Conservation (phyloP, 2,113 vertebrate species). For the Aphelocoma coerulescens region DNA sequence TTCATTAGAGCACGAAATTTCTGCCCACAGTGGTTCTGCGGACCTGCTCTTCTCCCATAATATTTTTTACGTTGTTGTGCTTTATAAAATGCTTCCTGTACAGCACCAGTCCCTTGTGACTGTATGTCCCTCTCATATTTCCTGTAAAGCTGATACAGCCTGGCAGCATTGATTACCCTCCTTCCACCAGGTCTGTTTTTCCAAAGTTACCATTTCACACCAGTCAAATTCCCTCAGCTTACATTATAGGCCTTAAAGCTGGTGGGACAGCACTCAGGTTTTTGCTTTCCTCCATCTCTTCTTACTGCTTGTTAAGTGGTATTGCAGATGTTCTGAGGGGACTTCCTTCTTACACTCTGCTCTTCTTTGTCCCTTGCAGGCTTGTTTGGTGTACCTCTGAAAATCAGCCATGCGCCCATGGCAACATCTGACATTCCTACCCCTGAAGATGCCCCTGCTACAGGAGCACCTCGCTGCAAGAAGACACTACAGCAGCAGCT, state of each 20-base stretch:
- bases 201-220: neutral
- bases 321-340: neutral
- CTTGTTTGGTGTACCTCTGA: neutral
- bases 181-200: neutral
- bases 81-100: neutral
- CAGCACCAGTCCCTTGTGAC: neutral
- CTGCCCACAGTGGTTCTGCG: neutral
- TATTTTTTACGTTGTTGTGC: neutral
- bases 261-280: neutral
- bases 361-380: neutral
- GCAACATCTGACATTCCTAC: neutral
- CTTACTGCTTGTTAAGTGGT: neutral
- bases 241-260: neutral
- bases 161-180: neutral
- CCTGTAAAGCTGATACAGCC: neutral
- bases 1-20: neutral
- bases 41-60: neutral
- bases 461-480: neutral
- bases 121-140: neutral
- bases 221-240: neutral
- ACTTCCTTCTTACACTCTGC: neutral
- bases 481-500: neutral
- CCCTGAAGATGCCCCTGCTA: neutral
- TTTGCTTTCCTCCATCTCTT: neutral
- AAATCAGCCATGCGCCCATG: neutral